A percentile compares a stretch with the other conserved stretches of the same genome.
These are phyloP conservation scores for Plagodis pulveraria DNA, from an alignment of 2,888 invertebrate genomes.

Conservation along the genomic window DNA sequence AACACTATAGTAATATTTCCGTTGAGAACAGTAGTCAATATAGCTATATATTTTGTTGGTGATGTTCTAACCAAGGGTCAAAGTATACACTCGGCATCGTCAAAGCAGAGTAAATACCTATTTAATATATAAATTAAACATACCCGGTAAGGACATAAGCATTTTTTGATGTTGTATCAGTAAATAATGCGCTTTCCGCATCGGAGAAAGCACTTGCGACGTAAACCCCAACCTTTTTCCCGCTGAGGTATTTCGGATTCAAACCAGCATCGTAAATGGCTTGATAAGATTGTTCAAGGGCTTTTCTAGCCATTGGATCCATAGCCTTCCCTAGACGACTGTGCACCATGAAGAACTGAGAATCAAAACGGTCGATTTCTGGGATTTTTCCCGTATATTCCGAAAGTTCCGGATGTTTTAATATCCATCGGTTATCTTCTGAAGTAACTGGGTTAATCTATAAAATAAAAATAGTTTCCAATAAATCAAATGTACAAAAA, in stretches of 20 bases:
- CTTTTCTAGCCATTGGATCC: slow-evolving; percentile 85
- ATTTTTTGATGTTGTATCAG: slow-evolving; percentile 13
- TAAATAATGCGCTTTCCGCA: slow-evolving; percentile 72
- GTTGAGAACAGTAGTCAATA: too few relatives aligned
- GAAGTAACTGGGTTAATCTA: slow-evolving; percentile 55
- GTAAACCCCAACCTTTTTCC: slow-evolving; percentile 81
- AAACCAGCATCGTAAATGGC: slow-evolving; percentile 89
- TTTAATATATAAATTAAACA: not conserved
- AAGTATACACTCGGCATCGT: too few relatives aligned
- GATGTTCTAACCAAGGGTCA: too few relatives aligned
- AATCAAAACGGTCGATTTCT: slow-evolving; percentile 87
- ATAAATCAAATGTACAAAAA: too few relatives aligned
- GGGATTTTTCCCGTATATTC: slow-evolving; percentile 86
- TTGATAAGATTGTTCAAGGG: slow-evolving; percentile 90
- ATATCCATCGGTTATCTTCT: slow-evolving; percentile 73
- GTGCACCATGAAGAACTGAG: slow-evolving; percentile 89
- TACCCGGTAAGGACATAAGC: slow-evolving; percentile 64
- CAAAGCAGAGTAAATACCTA: too few relatives aligned
- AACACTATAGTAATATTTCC: too few relatives aligned
- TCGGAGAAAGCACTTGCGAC: slow-evolving; percentile 83
- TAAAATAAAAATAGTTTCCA: not conserved
- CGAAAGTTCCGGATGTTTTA: slow-evolving; percentile 74
- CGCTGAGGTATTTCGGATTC: slow-evolving; percentile 83
- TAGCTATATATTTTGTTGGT: too few relatives aligned
- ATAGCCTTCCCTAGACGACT: slow-evolving; percentile 81